Conservation (phyloP, 2,888 invertebrate genomes). For the Acheta domesticus region DNA sequence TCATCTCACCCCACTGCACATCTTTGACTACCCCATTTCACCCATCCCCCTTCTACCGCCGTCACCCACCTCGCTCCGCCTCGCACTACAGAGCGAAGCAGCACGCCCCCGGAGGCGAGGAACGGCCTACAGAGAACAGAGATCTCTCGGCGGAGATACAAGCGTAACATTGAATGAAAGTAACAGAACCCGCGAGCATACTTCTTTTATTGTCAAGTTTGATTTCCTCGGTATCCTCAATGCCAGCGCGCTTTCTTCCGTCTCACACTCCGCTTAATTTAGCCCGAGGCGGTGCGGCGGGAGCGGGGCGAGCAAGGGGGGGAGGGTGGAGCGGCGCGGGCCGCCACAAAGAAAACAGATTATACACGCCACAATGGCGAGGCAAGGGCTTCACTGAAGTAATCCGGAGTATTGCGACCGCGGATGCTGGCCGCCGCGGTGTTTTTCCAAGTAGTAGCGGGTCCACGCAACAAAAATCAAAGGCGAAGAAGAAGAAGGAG, state of each 20-base stretch:
- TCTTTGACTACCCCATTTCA: no score
- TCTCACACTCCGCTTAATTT: slow-evolving; percentile 9
- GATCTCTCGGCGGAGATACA: background rate
- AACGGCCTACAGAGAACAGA: background rate
- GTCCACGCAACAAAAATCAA: background rate
- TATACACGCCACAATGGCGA: background rate
- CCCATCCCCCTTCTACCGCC: no score
- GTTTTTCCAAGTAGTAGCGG: background rate
- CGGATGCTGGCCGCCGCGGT: background rate
- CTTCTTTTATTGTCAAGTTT: slow-evolving; percentile 9
- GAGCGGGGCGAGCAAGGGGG: no score
- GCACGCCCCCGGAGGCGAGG: no score
- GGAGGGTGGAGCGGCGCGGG: background rate
- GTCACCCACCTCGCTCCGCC: no score
- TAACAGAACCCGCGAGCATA: background rate
- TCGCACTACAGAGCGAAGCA: no score
- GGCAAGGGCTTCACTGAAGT: background rate
- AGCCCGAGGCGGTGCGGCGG: background rate
- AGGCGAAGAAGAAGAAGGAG: no score
- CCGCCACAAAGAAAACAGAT: slow-evolving; percentile 18
- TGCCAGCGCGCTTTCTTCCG: background rate
- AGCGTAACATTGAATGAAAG: slow-evolving; percentile 18
- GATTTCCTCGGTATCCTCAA: background rate
- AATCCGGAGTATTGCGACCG: background rate
- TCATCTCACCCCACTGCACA: no score